Conservation (phyloP, 2,888 invertebrate species). For the Spilosoma lubricipeda region DNA sequence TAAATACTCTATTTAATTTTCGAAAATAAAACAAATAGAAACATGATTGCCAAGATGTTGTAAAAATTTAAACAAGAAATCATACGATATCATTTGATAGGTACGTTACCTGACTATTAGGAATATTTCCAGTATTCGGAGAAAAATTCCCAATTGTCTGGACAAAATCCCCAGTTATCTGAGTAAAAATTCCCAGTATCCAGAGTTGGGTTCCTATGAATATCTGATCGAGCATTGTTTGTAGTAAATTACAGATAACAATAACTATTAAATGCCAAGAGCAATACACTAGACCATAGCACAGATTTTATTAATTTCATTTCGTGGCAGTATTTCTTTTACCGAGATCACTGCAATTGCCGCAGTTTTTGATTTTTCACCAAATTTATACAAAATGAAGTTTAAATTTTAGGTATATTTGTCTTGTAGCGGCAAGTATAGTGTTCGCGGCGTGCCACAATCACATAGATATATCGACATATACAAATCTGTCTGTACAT, state of each 20-base stretch:
- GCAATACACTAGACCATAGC: conserved; percentile 21
- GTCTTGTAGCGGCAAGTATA: neutral
- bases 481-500: conserved; percentile 26
- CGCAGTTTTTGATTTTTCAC: conserved; percentile 5
- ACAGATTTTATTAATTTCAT: too few species aligned
- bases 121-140: neutral
- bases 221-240: conserved; percentile 15
- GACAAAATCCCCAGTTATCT: neutral
- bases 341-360: conserved; percentile 19
- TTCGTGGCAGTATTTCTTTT: conserved; percentile 9
- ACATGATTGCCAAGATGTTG: conserved; percentile 7
- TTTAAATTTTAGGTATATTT: neutral
- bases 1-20: neutral
- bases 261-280: conserved; percentile 28
- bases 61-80: neutral
- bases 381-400: conserved; percentile 10
- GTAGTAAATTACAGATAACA: neutral
- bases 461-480: conserved; percentile 17
- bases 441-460: conserved; percentile 1
- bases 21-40: neutral
- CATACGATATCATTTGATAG: neutral
- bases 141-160: neutral
- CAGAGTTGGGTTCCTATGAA: neutral
- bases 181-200: neutral
- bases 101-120: neutral